Conservation (phyloP, 1,140 invertebrate genomes). For the Propsilocerus akamusi region DNA sequence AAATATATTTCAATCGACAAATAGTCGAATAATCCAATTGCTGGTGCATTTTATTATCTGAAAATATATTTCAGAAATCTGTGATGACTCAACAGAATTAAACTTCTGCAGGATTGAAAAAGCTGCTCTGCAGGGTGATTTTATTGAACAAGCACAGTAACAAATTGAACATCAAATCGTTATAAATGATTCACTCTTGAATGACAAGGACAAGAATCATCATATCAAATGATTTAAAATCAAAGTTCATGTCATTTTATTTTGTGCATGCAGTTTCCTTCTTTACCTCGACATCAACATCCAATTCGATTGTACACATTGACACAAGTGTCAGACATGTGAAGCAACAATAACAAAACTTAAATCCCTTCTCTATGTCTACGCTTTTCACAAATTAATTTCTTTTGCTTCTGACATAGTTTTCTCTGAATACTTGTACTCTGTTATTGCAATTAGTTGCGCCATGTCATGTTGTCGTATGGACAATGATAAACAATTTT, state of each 20-base stretch:
- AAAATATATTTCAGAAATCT: too few relatives aligned
- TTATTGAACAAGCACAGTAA: too few relatives aligned
- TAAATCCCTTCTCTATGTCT: neutral
- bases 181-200: neutral
- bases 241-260: constrained; percentile 3
- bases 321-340: neutral
- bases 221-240: constrained; percentile 3
- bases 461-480: neutral
- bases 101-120: too few relatives aligned
- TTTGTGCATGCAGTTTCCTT: too few relatives aligned
- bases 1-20: too few relatives aligned
- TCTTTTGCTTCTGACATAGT: neutral
- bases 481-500: neutral
- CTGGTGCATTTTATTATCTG: too few relatives aligned
- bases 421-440: neutral
- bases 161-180: too few relatives aligned
- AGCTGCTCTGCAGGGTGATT: too few relatives aligned
- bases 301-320: too few relatives aligned
- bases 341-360: neutral
- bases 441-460: neutral
- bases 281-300: too few relatives aligned
- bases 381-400: constrained; percentile 1
- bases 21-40: too few relatives aligned
- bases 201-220: constrained; percentile 2
- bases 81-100: too few relatives aligned